These are phyloP conservation scores for Ariolimax columbianus DNA, from an alignment of 2,888 invertebrate species.

Conservation along the genomic window DNA sequence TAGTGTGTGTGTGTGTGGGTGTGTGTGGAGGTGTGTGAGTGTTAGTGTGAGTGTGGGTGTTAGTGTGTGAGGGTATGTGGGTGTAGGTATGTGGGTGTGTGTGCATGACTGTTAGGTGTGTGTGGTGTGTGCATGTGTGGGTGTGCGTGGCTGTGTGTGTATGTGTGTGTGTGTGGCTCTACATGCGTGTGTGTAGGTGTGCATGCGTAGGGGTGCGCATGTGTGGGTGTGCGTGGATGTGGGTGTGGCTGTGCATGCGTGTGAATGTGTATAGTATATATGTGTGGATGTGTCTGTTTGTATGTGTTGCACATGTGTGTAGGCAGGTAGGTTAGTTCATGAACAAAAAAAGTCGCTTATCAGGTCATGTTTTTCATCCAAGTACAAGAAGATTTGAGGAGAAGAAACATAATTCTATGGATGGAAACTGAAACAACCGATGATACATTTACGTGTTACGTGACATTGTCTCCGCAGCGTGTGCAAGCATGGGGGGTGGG, in stretches of 20 bases:
- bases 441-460: no score
- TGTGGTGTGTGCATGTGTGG: slow-evolving; percentile 15
- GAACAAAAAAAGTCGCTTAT: no score
- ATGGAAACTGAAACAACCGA: no score
- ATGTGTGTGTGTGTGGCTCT: slow-evolving; percentile 18
- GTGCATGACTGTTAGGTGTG: neutral
- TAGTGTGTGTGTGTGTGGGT: neutral
- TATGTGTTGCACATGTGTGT: no score
- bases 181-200: slow-evolving; percentile 20
- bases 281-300: no score
- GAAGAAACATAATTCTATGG: no score
- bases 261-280: neutral
- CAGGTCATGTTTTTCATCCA: no score
- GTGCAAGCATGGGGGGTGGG: no score
- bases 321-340: no score
- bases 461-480: no score
- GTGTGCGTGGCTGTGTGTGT: slow-evolving; percentile 6
- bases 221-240: neutral
- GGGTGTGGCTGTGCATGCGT: slow-evolving; percentile 24
- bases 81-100: neutral
- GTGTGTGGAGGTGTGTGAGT: neutral
- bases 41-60: neutral
- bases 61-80: neutral
- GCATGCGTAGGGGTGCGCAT: slow-evolving; percentile 8
- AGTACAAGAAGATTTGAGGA: no score